Evolutionary conservation across 2,797 vertebrate species (phyloP), one percentile per base, ranked within the genome.

Genomic region (Podarcis siculus): DNA sequence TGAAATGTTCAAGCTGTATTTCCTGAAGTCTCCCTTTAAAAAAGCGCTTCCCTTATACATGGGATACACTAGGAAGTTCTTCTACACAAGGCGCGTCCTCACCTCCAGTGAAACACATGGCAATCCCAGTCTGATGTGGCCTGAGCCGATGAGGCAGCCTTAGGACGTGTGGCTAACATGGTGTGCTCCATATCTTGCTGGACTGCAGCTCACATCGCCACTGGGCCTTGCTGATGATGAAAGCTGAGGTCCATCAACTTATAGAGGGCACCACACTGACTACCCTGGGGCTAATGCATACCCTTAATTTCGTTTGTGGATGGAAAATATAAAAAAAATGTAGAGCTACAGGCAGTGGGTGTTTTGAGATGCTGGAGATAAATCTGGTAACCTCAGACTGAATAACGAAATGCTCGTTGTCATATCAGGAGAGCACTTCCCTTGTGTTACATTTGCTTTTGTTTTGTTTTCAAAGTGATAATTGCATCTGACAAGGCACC

Each of bases 401-500:
- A 89, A 90, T 78, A 92, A 32, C 10, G 93, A 87, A 93, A 94
- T 86, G 89, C 39, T 87, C 85, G 80, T 77, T 85, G 86, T 89
- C 21, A 58, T 86, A 75, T 93, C 45, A 93, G 90, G 93, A 92
- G 79, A 0, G 0, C 94, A 69, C 80, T 93, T 93, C 71, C 90
- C 64, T 93, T 93, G 83, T 93, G 91, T 94, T 92, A 93, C 90
- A 89, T 94, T 88, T 83, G 75, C 67, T 88, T 66, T 66, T 49
- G 82, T 15, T 85, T 81, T 72, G n/a, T 66, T 35, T 67, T 86
- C 69, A 89, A 95, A 94, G 88, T 82, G 76, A 90, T 96, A 94
- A 95, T 95, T 96, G 93, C 89, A 95, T 93, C 91, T 96, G 95
- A 93, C 94, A 96, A 88, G 92, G 92, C 86, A 90, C 85, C 91